Conservation (phyloP, 1,140 invertebrate species). For the Oreohelix idahoensis region DNA sequence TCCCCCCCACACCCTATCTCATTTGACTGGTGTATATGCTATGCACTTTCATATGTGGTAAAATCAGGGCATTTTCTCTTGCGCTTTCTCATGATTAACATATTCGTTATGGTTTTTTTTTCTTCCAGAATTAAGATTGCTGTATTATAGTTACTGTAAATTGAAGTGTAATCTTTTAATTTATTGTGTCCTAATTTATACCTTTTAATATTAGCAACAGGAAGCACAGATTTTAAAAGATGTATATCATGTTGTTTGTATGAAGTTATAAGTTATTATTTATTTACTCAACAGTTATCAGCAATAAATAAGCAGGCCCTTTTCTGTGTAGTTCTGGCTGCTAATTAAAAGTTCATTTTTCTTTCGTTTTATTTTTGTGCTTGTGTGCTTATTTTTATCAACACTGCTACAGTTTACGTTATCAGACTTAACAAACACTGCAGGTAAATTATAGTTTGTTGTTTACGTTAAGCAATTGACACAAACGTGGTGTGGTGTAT, state of each 20-base stretch:
- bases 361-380: not conserved
- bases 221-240: not conserved
- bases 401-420: not conserved
- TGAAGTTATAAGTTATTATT: not conserved
- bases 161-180: not conserved
- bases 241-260: not conserved
- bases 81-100: too few species aligned
- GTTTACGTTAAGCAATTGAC: not conserved
- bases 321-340: not conserved
- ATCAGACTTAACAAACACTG: not conserved
- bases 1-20: not conserved
- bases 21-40: not conserved
- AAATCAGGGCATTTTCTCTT: not conserved
- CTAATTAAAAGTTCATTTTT: too few species aligned
- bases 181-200: not conserved
- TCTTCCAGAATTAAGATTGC: too few species aligned
- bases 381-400: not conserved
- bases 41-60: not conserved
- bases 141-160: not conserved
- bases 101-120: too few species aligned
- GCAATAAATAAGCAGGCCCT: not conserved
- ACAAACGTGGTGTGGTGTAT: not conserved
- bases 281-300: not conserved
- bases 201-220: not conserved
- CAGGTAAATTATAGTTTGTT: not conserved